Base-by-base conservation (phyloP, 1,140 invertebrate species). In the Apis dorsata region DNA sequence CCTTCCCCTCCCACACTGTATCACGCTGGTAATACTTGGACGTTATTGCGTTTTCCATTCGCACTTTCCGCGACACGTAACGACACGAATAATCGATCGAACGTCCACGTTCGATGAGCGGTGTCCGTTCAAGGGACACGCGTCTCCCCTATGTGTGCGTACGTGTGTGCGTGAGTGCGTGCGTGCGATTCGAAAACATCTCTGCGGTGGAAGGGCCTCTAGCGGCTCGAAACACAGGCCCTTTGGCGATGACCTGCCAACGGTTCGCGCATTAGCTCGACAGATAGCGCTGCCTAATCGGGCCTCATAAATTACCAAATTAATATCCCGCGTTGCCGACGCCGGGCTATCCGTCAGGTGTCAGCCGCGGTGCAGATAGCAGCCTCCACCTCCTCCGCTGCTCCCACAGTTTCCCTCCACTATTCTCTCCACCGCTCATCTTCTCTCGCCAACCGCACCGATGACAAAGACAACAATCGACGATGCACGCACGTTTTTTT, bases 221-320 rank as follows among this genome's bases (percentile, higher is more conserved):
- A 59, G 86, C 76, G 86, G 86, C 65, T 84, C 86, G 86, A 84
- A 88, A 85, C 71, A 86, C 86, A 84, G 87, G 83, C 87, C 86
- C 90, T 81, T 88, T 81, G 90, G 88, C 90, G 89, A 92, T 92
- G 90, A 93, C 89, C 91, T 91, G 91, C 90, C 91, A 92, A 93
- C 91, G 91, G 89, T 90, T 93, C 90, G 87, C 90, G 90, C 92
- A 93, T 93, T 94, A 93, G 91, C 87, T 86, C 83, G 90, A 92
- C 91, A 91, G 91, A 93, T 93, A 93, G 90, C 92, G 90, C 85
- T 91, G 91, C 90, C 92, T 93, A 93, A 94, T 93, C 92, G 93
- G 90, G 83, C 81, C 85, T 90, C 92, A 93, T 94, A 94, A 94
- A 94, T 94, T 94, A 93, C 90, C 91, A 94, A 94, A 94, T 94